These are phyloP conservation scores for Drosophila quadrilineata DNA, from an alignment of 1,140 invertebrate genomes.

Conservation along the genomic window DNA sequence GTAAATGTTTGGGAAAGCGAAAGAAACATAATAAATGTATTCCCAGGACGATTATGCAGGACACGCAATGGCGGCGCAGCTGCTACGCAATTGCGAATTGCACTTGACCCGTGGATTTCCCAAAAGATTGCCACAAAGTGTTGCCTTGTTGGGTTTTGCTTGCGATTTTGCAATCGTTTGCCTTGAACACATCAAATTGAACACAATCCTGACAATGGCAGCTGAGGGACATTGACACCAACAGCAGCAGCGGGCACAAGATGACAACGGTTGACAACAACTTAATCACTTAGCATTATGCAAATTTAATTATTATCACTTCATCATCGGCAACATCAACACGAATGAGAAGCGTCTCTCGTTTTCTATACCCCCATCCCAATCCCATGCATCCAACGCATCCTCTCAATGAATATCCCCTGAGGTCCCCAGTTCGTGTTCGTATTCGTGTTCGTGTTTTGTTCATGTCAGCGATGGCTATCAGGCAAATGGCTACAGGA, in stretches of 20 bases:
- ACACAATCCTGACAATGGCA: slow-evolving; percentile 40
- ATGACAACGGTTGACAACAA: slow-evolving; percentile 60
- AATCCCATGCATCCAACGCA: background rate
- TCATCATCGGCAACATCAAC: slow-evolving; percentile 65
- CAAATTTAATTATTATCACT: slow-evolving; percentile 77
- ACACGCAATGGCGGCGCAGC: slow-evolving; percentile 40
- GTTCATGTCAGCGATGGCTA: slow-evolving; percentile 57
- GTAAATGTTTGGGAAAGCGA: slow-evolving; percentile 46
- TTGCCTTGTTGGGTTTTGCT: slow-evolving; percentile 16
- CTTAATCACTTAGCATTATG: slow-evolving; percentile 76
- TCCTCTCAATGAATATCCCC: slow-evolving; percentile 21
- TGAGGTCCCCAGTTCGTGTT: slow-evolving; percentile 28
- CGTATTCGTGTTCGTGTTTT: no score
- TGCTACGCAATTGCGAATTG: slow-evolving; percentile 19
- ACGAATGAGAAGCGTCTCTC: slow-evolving; percentile 23
- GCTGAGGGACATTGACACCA: slow-evolving; percentile 24
- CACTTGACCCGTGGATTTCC: slow-evolving; percentile 33
- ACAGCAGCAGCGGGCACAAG: background rate
- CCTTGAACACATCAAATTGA: slow-evolving; percentile 27
- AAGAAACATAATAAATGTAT: slow-evolving; percentile 65
- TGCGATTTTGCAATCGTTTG: slow-evolving; percentile 57
- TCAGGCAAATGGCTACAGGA: slow-evolving; percentile 59
- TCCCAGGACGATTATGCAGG: slow-evolving; percentile 44
- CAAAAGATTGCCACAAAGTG: slow-evolving; percentile 26
- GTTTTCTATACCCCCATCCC: background rate